A percentile compares a stretch with the other conserved stretches of the same genome.
These are phyloP conservation scores for Lomographa bimaculata DNA, from an alignment of 2,888 invertebrate genomes.

Conservation along the genomic window DNA sequence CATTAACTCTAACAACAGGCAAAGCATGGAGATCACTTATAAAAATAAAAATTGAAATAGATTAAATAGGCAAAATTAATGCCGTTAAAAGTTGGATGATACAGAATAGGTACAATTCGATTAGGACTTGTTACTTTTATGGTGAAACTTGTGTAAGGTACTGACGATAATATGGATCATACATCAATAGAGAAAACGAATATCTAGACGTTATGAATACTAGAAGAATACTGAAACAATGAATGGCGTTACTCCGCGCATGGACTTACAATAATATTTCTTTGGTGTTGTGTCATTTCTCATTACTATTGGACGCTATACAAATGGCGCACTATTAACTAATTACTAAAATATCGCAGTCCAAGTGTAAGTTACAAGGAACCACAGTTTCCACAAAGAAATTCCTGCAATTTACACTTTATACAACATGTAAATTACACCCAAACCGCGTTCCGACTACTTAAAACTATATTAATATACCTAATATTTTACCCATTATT, in stretches of 20 bases:
- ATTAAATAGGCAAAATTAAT: no score
- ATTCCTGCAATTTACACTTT: slow-evolving; percentile 38
- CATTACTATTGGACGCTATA: slow-evolving; percentile 78
- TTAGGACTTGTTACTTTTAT: no score
- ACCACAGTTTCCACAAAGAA: slow-evolving; percentile 30
- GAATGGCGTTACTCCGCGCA: slow-evolving; percentile 67
- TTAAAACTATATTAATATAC: slow-evolving; percentile 41
- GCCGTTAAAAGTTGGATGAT: no score
- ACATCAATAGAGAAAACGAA: slow-evolving; percentile 28
- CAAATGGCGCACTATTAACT: slow-evolving; percentile 57
- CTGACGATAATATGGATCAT: no score
- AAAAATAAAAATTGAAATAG: no score
- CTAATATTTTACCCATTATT: slow-evolving; percentile 51
- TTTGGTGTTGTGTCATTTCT: slow-evolving; percentile 79
- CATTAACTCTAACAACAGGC: no score
- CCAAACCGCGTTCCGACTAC: slow-evolving; percentile 50
- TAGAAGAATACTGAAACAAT: slow-evolving; percentile 74
- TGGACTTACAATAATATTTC: slow-evolving; percentile 73
- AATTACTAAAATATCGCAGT: slow-evolving; percentile 38
- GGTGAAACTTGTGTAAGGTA: no score
- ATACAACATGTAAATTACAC: slow-evolving; percentile 44
- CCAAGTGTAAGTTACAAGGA: slow-evolving; percentile 43
- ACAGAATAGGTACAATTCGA: no score
- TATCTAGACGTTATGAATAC: slow-evolving; percentile 55
- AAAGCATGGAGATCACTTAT: no score